Percentiles rank a stretch among this genome's conserved stretches.
These are phyloP conservation scores for Agonopterix arenella DNA, from an alignment of 2,888 invertebrate genomes.

Conservation along the genomic window DNA sequence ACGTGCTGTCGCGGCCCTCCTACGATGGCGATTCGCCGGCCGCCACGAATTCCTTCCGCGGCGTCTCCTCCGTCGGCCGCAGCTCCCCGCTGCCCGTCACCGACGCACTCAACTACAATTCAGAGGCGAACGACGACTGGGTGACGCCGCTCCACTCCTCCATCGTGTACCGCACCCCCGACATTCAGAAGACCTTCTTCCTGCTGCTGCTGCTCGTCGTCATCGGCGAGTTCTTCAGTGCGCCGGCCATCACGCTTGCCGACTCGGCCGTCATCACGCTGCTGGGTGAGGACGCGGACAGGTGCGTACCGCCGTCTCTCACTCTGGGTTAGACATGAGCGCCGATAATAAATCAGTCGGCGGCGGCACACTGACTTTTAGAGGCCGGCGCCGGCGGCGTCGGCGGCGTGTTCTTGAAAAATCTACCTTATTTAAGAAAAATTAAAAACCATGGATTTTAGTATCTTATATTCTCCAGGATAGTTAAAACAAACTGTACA, in stretches of 20 bases:
- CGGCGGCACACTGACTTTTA: no score
- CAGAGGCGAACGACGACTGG: conserved; percentile 82
- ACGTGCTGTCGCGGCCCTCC: conserved; percentile 79
- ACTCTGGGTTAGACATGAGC: background rate
- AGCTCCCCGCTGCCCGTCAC: conserved; percentile 84
- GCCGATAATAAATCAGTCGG: no score
- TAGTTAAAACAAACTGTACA: no score
- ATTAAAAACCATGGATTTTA: no score
- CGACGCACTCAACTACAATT: conserved; percentile 86
- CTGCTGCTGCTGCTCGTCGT: conserved; percentile 93
- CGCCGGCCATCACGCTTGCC: conserved; percentile 96
- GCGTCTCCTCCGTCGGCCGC: conserved; percentile 22
- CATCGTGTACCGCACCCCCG: conserved; percentile 91
- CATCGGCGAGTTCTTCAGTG: conserved; percentile 98
- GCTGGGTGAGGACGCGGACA: conserved; percentile 91
- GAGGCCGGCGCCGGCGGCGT: no score
- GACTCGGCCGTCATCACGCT: conserved; percentile 94
- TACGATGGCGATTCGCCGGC: conserved; percentile 44
- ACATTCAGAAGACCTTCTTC: conserved; percentile 97
- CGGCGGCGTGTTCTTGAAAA: no score
- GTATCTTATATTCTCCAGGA: no score
- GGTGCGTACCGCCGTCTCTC: conserved; percentile 36
- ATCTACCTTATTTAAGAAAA: no score
- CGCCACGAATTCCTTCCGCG: conserved; percentile 41
- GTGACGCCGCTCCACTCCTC: conserved; percentile 95